Conservation (phyloP, 2,797 vertebrate genomes). For the Platalea minor region DNA sequence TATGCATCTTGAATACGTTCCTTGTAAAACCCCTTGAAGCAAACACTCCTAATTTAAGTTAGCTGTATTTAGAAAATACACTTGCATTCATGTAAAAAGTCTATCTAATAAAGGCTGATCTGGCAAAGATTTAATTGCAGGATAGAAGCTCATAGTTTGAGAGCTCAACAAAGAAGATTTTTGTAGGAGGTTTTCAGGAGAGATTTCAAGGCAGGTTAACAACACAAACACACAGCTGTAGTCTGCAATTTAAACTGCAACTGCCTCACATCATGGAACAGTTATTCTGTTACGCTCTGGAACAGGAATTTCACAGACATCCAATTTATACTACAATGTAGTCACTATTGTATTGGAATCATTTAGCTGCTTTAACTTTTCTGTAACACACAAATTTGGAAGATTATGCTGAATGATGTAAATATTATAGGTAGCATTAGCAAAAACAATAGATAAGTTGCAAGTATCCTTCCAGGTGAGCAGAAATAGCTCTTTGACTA, state of each 20-base stretch:
- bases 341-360: not conserved
- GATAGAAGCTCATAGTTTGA: not conserved
- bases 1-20: not conserved
- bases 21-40: not conserved
- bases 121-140: not conserved
- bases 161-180: not conserved
- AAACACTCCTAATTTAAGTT: not conserved
- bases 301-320: not conserved
- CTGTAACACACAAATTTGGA: not conserved
- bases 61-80: not conserved
- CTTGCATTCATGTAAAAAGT: not conserved
- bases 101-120: not conserved
- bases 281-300: not conserved
- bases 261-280: not conserved
- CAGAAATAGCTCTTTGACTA: not conserved
- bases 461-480: not conserved
- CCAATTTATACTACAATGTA: not conserved
- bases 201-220: not conserved
- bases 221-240: not conserved
- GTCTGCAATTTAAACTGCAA: not conserved
- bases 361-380: not conserved
- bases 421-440: not conserved
- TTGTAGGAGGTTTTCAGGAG: not conserved
- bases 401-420: not conserved
- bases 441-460: not conserved